phyloP scores from a whole-genome alignment of 2,113 vertebrate species.

The Tretioscincus oriximinensis region DNA sequence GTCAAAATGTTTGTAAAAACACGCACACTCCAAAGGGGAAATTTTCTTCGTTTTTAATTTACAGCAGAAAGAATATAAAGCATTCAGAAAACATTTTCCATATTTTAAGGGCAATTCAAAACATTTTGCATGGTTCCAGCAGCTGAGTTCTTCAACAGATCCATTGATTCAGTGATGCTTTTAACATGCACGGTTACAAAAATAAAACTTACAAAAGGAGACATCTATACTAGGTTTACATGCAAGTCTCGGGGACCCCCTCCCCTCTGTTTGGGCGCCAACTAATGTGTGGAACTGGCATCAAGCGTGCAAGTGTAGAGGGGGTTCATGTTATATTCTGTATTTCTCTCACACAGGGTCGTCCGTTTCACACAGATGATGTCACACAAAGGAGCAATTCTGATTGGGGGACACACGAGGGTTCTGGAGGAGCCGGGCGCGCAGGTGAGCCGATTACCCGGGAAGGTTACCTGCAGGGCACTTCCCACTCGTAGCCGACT shows the following conservation, averaged over 20 bases:
- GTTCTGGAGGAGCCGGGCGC: conserved; percentile 75
- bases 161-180: conserved; percentile 99
- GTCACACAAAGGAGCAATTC: conserved; percentile 79
- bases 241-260: conserved; percentile 97
- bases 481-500: conserved; percentile 67
- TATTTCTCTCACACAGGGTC: conserved; percentile 84
- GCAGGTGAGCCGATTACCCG: conserved; percentile 75
- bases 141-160: conserved; percentile 99
- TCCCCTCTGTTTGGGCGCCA: conserved; percentile 73
- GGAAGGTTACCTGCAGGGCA: conserved; percentile 68
- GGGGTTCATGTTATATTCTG: conserved; percentile 80
- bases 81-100: conserved; percentile 99
- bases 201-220: conserved; percentile 99
- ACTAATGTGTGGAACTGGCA: conserved; percentile 84
- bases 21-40: conserved; percentile 72
- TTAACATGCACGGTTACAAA: conserved; percentile 99
- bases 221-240: conserved; percentile 99
- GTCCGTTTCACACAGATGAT: conserved; percentile 70
- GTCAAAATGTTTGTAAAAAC: background rate
- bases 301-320: conserved; percentile 82
- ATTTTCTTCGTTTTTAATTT: conserved; percentile 99
- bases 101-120: conserved; percentile 99
- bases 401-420: conserved; percentile 76
- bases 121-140: conserved; percentile 99
- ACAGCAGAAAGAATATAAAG: conserved; percentile 99